Evolutionary conservation across 92 coral and sea anemone species (phyloP).

Genomic region (Desmophyllum pertusum): DNA sequence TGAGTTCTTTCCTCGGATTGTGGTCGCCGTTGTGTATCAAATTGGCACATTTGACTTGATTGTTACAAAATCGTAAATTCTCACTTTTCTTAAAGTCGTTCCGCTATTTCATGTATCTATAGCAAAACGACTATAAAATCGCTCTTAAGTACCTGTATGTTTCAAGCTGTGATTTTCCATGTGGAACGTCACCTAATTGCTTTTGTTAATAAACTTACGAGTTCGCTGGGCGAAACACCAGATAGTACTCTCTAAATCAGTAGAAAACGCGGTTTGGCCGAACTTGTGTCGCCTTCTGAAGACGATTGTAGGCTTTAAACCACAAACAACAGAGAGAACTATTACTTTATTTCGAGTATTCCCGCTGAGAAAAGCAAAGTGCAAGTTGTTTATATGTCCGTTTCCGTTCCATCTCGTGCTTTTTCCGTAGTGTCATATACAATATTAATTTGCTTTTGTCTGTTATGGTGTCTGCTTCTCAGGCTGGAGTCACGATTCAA

Average conservation of each 20-base stretch:
- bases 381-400: conserved; percentile 28
- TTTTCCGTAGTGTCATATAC: conserved; percentile 29
- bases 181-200: conserved; percentile 20
- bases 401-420: conserved; percentile 28
- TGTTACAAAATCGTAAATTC: not conserved
- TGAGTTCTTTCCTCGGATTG: not conserved
- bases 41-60: not conserved
- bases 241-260: not conserved
- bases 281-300: not conserved
- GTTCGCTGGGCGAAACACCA: not conserved
- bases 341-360: not conserved
- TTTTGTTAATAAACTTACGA: conserved; percentile 21
- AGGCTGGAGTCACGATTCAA: conserved; percentile 19
- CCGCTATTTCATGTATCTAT: conserved; percentile 6
- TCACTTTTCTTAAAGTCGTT: not conserved
- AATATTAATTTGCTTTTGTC: conserved; percentile 45
- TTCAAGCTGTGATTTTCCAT: conserved; percentile 44
- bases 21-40: not conserved
- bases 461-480: conserved; percentile 33
- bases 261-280: not conserved
- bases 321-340: conserved; percentile 4
- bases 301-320: not conserved
- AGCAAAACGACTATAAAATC: not conserved
- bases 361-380: conserved; percentile 39
- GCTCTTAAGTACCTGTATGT: conserved; percentile 26